These are phyloP conservation scores for Zhengitettix transpicula DNA, from an alignment of 2,888 invertebrate species.

Conservation along the genomic window DNA sequence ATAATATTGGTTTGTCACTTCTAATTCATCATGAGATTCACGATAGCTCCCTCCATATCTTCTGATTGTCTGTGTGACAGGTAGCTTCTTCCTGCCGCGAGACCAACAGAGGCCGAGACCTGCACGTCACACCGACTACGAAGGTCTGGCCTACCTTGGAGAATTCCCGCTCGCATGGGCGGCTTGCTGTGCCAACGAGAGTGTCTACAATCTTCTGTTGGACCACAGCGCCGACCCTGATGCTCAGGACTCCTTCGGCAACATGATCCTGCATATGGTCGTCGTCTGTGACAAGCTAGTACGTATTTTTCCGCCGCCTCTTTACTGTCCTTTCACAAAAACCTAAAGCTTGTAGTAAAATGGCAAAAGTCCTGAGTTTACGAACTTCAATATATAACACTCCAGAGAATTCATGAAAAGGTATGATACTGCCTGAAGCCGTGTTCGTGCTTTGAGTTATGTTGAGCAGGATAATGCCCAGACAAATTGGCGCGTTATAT, in stretches of 20 bases:
- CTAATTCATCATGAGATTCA: too few species aligned
- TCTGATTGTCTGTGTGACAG: constrained; percentile 23
- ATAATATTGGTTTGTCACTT: too few species aligned
- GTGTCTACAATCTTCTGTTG: constrained; percentile 86
- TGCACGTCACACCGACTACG: constrained; percentile 75
- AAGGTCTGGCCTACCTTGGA: constrained; percentile 91
- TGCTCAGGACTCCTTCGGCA: constrained; percentile 90
- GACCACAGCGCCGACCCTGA: constrained; percentile 91
- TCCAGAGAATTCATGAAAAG: too few species aligned
- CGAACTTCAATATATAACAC: too few species aligned
- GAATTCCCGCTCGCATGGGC: constrained; percentile 97
- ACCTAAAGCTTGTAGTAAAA: too few species aligned
- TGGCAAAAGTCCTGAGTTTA: too few species aligned
- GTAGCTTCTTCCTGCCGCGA: constrained; percentile 84
- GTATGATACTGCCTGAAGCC: too few species aligned
- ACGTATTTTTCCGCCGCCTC: constrained; percentile 18
- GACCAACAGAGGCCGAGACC: constrained; percentile 77
- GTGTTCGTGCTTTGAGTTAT: too few species aligned
- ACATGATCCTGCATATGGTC: constrained; percentile 98
- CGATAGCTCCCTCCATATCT: too few species aligned
- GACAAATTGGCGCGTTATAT: too few species aligned
- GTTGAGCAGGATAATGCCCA: too few species aligned
- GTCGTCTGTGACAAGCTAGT: constrained; percentile 95
- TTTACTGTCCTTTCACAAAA: not conserved
- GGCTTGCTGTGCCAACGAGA: constrained; percentile 92